A percentile compares a stretch with the other conserved stretches of the same genome.
Evolutionary conservation across 2,113 vertebrate genomes (phyloP).

Genomic region (Nesogale talazaci): DNA sequence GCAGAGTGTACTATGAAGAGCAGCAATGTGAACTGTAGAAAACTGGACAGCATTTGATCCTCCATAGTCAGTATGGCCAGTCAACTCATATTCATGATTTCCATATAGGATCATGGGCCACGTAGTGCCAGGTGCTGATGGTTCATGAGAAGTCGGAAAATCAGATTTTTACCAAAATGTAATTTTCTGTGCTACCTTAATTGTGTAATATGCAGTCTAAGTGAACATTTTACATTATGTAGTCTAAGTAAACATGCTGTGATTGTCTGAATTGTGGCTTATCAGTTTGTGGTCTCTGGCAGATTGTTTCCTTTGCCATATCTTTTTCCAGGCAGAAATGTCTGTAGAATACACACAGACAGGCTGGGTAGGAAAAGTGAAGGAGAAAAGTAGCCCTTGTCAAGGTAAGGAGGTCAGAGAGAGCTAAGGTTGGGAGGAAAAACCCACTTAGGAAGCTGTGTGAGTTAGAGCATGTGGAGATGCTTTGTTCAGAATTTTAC

Average conservation of each 20-base stretch:
- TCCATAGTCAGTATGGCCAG: neutral
- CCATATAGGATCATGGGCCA: neutral
- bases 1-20: neutral
- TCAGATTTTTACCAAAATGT: neutral
- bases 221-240: too few relatives aligned
- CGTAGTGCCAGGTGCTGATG: neutral
- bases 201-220: neutral
- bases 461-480: neutral
- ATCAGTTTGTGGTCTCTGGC: neutral
- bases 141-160: neutral
- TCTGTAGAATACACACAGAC: neutral
- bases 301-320: too few relatives aligned
- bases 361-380: neutral
- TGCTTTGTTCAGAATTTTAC: neutral
- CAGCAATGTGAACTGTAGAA: accelerated
- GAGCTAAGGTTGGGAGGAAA: neutral
- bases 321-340: neutral
- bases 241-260: too few relatives aligned
- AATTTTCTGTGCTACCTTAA: neutral
- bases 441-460: neutral
- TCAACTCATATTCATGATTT: neutral
- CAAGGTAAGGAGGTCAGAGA: neutral
- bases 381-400: neutral
- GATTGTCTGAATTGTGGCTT: too few relatives aligned
- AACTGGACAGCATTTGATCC: neutral